Percentiles rank a stretch among this genome's conserved stretches.
These are phyloP conservation scores for Choristoneura rosaceana DNA, from an alignment of 2,888 invertebrate genomes.

Conservation along the genomic window DNA sequence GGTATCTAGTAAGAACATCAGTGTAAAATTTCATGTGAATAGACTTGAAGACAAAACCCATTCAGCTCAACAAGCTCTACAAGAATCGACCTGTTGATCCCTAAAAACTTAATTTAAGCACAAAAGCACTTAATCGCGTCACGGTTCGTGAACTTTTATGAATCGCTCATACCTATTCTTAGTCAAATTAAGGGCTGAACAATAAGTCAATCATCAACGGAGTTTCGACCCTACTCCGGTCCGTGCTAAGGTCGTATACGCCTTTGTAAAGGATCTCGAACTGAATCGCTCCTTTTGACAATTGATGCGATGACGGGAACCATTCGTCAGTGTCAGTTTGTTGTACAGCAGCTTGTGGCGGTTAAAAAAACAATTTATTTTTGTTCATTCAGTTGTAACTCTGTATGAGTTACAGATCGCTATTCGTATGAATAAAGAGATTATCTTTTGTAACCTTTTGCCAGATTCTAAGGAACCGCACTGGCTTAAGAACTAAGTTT, in stretches of 20 bases:
- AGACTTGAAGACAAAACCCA: no score
- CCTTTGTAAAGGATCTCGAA: slow-evolving; percentile 43
- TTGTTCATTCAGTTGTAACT: slow-evolving; percentile 42
- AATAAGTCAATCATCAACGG: slow-evolving; percentile 39
- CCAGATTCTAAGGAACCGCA: neutral
- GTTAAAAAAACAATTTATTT: slow-evolving; percentile 32
- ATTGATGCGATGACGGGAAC: slow-evolving; percentile 64
- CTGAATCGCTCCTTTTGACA: slow-evolving; percentile 68
- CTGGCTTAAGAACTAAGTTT: neutral
- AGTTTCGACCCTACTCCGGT: slow-evolving; percentile 43
- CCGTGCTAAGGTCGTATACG: slow-evolving; percentile 42
- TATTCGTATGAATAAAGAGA: slow-evolving; percentile 15
- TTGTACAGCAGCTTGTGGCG: slow-evolving; percentile 39
- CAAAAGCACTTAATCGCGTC: slow-evolving; percentile 54
- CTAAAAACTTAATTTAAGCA: slow-evolving; percentile 37
- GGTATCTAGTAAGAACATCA: no score
- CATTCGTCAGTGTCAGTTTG: slow-evolving; percentile 63
- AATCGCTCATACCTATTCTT: slow-evolving; percentile 54
- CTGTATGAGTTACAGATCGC: slow-evolving; percentile 33
- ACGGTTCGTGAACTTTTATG: slow-evolving; percentile 52
- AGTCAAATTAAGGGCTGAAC: slow-evolving; percentile 60
- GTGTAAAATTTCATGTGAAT: no score
- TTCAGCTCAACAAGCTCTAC: no score
- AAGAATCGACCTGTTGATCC: slow-evolving; percentile 21
- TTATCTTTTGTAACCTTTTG: neutral